Conservation (phyloP, 2,888 invertebrate genomes). For the Gymnoscelis rufifasciata region DNA sequence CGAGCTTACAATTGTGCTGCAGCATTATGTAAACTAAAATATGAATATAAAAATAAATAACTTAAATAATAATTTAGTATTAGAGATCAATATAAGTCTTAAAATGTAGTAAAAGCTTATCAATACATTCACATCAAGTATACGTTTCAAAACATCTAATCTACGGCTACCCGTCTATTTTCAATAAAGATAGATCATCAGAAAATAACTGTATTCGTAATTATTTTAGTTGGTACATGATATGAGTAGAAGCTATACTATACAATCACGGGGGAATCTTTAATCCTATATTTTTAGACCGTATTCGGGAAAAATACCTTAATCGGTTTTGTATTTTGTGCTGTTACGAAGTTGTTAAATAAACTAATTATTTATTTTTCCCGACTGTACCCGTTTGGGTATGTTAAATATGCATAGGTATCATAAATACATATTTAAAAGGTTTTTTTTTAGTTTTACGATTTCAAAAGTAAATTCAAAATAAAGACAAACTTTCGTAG, state of each 20-base stretch:
- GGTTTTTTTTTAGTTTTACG: no score
- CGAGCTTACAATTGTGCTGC: not conserved
- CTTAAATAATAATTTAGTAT: conserved; percentile 31
- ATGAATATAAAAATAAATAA: conserved; percentile 1
- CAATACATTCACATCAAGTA: conserved; percentile 36
- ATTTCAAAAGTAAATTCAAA: no score
- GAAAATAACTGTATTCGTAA: conserved; percentile 23
- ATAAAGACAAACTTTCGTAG: no score
- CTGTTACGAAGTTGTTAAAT: no score
- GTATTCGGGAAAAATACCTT: no score
- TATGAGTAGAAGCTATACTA: conserved; percentile 19
- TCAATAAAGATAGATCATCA: conserved; percentile 19
- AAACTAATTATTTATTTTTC: no score
- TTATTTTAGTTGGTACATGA: conserved; percentile 14
- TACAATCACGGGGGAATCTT: no score
- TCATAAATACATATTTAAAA: no score
- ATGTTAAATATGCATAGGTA: no score
- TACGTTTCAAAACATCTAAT: conserved; percentile 33
- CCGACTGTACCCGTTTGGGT: no score
- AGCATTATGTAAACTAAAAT: not conserved
- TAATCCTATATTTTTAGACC: no score
- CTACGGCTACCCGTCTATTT: conserved; percentile 5
- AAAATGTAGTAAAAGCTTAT: conserved; percentile 2
- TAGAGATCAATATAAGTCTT: conserved; percentile 27
- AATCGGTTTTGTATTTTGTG: no score